Conservation (phyloP, 1,140 invertebrate species). For the Caerostris extrusa region DNA sequence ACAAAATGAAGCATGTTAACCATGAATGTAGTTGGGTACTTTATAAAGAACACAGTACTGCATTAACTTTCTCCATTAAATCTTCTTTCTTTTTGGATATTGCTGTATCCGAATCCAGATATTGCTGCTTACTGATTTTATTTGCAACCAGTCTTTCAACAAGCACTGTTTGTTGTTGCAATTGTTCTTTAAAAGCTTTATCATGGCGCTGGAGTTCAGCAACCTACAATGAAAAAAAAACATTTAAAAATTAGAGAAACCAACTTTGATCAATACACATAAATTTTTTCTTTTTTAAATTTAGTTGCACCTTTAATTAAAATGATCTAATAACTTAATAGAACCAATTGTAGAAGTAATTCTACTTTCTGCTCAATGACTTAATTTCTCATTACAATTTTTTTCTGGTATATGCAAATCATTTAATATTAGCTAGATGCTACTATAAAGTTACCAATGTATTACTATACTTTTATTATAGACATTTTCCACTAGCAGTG, state of each 20-base stretch:
- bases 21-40: conserved; percentile 17
- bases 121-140: conserved; percentile 86
- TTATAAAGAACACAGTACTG: conserved; percentile 51
- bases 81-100: conserved; percentile 87
- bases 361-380: no score
- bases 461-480: no score
- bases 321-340: no score
- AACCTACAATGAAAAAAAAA: conserved; percentile 81
- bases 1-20: conserved; percentile 66
- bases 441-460: no score
- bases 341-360: no score
- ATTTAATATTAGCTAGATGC: no score
- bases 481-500: no score
- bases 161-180: conserved; percentile 82
- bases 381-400: no score
- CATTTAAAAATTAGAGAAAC: not conserved
- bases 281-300: no score
- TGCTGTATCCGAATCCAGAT: conserved; percentile 85
- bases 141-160: conserved; percentile 87
- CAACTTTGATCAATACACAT: no score
- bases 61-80: conserved; percentile 85
- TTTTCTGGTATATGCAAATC: no score
- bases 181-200: conserved; percentile 82
- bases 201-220: conserved; percentile 86
- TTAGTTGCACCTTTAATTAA: no score